Evolutionary conservation across 2,888 invertebrate genomes (phyloP), one percentile per base, ranked within the genome.

Genomic region (Glaucopsyche alexis): DNA sequence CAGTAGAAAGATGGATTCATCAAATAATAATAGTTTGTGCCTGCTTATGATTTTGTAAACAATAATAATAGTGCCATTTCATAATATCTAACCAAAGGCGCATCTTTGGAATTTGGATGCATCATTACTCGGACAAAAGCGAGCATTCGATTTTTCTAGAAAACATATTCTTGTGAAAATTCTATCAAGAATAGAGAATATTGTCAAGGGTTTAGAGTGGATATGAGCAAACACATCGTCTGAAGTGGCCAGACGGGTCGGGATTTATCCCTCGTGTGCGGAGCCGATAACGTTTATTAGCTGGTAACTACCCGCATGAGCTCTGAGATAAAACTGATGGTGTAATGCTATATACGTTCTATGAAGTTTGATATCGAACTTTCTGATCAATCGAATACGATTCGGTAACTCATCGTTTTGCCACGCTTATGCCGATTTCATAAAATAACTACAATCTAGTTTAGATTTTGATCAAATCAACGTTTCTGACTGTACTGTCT

Each of bases 261-360:
- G 60, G 55, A 19, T 29, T 60, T 13, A 60, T 29, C 60, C 29
- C 29, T 60, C 60, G 60, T 38, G 60, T 60, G 60, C 2, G 13
- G 16, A 29, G 9, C 60, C 60, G 60, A 60, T 60, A 60, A 60
- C 60, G 29, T 9, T 11, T 60, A 60, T 29, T 60, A 38, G 60
- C 60, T 60, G 60, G 29, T 60, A 60, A 29, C 60, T 38, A 7
- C 60, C 14, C 60, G 60, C 7, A 38, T 60, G 60, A 60, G 29
- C 29, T 29, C 8, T 38, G 60, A 60, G 60, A 60, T 60, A 38
- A 60, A 60, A 60, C 60, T 14, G 29, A 38, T 60, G 60, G 60
- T 38, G 60, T 60, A 60, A 19, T 55, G 16, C 19, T 19, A 42
- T 42, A 8, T 47, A 47, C 29, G 9, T 4, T 52, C 3, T 19